Evolutionary conservation across 1,140 invertebrate species (phyloP), one percentile per base, ranked within the genome.

Genomic region (Trissolcus basalis): DNA sequence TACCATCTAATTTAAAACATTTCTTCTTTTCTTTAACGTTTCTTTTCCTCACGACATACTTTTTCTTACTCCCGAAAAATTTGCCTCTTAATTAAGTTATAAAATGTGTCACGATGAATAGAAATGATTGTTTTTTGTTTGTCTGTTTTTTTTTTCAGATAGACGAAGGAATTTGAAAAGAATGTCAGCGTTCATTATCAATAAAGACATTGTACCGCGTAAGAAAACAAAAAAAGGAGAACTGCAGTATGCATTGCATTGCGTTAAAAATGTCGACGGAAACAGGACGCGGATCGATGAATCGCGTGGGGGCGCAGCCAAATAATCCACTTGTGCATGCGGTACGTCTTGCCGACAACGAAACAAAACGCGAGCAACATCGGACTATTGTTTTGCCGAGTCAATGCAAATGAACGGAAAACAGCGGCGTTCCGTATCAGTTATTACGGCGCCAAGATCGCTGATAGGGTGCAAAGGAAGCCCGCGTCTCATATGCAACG

Each of bases 321-420:
- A 43, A 54, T 60, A 61, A 70, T 70, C 41, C 67, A 36, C 44
- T 48, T 44, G 50, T 61, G 53, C 45, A 55, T 56, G 54, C 48
- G 19, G 19, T 27, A 45, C 43, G 41, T 70, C 67, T 55, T 70
- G 12, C 36, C 53, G 64, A 27, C 19, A 41, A 27, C 68, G 44
- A 48, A 59, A 77, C 69, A 77, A 81, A 79, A 81, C 60, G 63
- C 56, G 32, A 54, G 39, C 61, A 45, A 59, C 70, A 61, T 78
- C 64, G 58, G 51, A 41, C 65, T 73, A 80, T 81, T 80, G 78
- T 80, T 43, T 58, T 49, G 54, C 65, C 35, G 65, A 45, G 67
- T 78, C 69, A 76, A 80, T 78, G 68, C 65, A 48, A 51, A 59
- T 54, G 51, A 59, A 65, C 32, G 7, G 6, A 44, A 44, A n/a